phyloP scores from a whole-genome alignment of 2,888 invertebrate species.

The Neria commutata region DNA sequence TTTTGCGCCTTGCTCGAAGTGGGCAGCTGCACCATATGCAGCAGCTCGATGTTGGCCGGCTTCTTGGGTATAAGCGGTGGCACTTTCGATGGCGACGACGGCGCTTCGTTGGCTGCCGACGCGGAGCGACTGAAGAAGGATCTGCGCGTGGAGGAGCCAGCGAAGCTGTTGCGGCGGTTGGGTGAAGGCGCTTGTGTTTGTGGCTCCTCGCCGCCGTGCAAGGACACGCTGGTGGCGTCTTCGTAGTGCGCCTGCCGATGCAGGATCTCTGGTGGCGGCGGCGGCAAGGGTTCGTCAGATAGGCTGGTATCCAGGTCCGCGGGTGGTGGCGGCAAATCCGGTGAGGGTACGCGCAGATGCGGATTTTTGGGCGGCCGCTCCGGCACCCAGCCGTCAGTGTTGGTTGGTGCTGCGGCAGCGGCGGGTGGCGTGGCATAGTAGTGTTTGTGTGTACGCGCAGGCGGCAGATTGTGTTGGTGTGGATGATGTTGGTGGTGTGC shows the following conservation, averaged over 20 bases:
- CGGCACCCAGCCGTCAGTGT: conserved; percentile 72
- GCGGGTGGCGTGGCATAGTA: conserved; percentile 7
- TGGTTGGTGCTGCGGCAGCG: conserved; percentile 53
- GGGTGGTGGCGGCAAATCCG: conserved; percentile 61
- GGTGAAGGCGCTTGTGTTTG: conserved; percentile 53
- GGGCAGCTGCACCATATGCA: conserved; percentile 51
- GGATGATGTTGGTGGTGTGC: conserved; percentile 58
- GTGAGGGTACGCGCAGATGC: conserved; percentile 64
- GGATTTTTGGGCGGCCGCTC: conserved; percentile 81
- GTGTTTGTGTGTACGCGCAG: conserved; percentile 15
- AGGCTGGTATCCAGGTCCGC: conserved; percentile 48
- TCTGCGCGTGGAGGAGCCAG: conserved; percentile 59
- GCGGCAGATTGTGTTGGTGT: conserved; percentile 44
- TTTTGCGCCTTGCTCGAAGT: conserved; percentile 47
- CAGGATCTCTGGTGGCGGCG: conserved; percentile 61
- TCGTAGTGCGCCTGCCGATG: conserved; percentile 37
- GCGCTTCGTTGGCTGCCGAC: conserved; percentile 15
- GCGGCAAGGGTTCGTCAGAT: conserved; percentile 61
- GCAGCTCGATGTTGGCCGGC: conserved; percentile 49
- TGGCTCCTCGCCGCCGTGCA: conserved; percentile 11
- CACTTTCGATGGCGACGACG: conserved; percentile 19
- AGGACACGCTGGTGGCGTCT: background rate
- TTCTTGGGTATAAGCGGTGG: conserved; percentile 59
- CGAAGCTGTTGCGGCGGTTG: conserved; percentile 61
- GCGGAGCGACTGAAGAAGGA: conserved; percentile 27